Conservation (phyloP, 2,888 invertebrate genomes). For the Saturnia japonica region DNA sequence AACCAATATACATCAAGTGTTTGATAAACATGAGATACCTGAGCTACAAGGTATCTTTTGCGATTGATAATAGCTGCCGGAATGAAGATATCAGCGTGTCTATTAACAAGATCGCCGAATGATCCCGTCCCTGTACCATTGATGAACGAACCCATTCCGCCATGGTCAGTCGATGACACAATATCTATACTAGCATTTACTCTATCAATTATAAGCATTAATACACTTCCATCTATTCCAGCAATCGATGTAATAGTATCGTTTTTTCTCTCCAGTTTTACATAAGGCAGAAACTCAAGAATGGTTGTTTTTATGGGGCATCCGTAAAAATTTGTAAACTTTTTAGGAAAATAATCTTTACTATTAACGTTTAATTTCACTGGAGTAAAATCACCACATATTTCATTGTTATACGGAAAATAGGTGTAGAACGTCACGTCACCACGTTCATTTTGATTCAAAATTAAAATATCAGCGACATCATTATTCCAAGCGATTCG, state of each 20-base stretch:
- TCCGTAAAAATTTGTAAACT: slow-evolving; percentile 52
- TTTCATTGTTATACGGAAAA: slow-evolving; percentile 47
- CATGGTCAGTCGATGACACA: slow-evolving; percentile 31
- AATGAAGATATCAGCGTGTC: slow-evolving; percentile 47
- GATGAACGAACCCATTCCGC: slow-evolving; percentile 36
- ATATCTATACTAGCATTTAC: slow-evolving; percentile 50
- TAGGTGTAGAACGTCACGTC: slow-evolving; percentile 46
- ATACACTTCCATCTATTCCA: slow-evolving; percentile 49
- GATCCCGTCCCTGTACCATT: slow-evolving; percentile 42
- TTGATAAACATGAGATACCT: slow-evolving; percentile 43
- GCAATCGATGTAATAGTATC: slow-evolving; percentile 35
- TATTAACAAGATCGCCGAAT: slow-evolving; percentile 44
- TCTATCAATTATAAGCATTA: slow-evolving; percentile 38
- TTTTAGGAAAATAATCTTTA: slow-evolving; percentile 45
- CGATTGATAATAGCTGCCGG: slow-evolving; percentile 43
- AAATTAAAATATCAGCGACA: slow-evolving; percentile 49
- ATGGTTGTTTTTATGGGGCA: slow-evolving; percentile 49
- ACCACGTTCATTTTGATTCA: slow-evolving; percentile 34
- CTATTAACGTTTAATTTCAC: slow-evolving; percentile 33
- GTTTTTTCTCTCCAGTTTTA: slow-evolving; percentile 34
- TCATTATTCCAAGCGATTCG: slow-evolving; percentile 51
- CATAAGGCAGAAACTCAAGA: slow-evolving; percentile 41
- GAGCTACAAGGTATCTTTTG: slow-evolving; percentile 39
- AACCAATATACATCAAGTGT: slow-evolving; percentile 49
- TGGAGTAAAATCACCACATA: slow-evolving; percentile 48